Base-by-base conservation (phyloP, 2,888 invertebrate genomes). In the Drosophila setosimentum region DNA sequence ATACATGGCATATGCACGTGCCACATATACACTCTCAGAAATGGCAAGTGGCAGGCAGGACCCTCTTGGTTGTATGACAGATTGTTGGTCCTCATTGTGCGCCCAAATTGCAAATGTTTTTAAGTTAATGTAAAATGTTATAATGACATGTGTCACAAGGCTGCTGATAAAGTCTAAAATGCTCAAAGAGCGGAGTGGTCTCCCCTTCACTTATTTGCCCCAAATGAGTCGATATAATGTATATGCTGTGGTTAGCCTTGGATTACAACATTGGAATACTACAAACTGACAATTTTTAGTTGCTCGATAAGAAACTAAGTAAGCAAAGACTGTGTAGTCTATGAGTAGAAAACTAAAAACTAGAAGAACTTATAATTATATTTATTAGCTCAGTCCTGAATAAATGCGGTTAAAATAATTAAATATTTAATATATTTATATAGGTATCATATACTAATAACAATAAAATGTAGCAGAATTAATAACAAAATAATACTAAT, bases 51-150 rank as follows among this genome's bases (percentile, higher is more conserved):
- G 68, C 73, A 76, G 48, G 42, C 73, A 45, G 72, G 68, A 63
- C 51, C 50, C 55, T 54, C 68, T 51, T 33, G 30, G 10, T 18
- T 55, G n/a, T 68, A 37, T 69, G 70, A 48, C 29, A 50, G 63
- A 57, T 54, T 66, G 66, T 55, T 72, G 67, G 63, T 42, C 58
- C 65, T 27, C 77, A 68, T 85, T 83, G 83, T 89, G 55, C 40
- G 42, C 70, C 78, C 76, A 85, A 87, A 85, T 89, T 87, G 89
- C 85, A 85, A 85, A 85, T 85, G 90, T 89, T 85, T 85, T 85
- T 80, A 85, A 89, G 80, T 85, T 89, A 89, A 85, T 89, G 90
- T 85, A 80, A 82, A 85, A 89, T 80, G 72, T 70, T 74, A 87
- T 84, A 84, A 84, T 87, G 84, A 89, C 89, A 89, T 84, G 84